A percentile compares a stretch with the other conserved stretches of the same genome.
Conservation (phyloP, 2,113 vertebrate species). For the Clarias batrachus region DNA sequence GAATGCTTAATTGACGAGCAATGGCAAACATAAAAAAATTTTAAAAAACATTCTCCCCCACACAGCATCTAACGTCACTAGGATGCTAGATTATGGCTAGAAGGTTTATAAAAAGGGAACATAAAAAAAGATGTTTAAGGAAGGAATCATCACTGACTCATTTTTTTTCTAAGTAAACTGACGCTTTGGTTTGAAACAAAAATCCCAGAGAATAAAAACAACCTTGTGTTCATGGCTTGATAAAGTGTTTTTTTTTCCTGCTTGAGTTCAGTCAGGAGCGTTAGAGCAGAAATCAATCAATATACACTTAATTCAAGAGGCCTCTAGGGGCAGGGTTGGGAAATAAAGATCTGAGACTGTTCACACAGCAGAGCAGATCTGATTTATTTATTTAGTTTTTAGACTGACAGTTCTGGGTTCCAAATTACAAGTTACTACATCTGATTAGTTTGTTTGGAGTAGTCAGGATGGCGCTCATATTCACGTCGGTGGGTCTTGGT, state of each 20-base stretch:
- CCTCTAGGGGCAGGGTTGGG: constrained; percentile 8
- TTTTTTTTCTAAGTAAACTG: not conserved
- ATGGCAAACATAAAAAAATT: constrained; percentile 10
- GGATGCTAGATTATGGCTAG: not conserved
- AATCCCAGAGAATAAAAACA: constrained; percentile 11
- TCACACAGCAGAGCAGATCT: not conserved
- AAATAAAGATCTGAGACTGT: constrained; percentile 1
- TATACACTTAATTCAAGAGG: constrained; percentile 24
- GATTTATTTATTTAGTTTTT: constrained; percentile 6
- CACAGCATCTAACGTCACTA: not conserved
- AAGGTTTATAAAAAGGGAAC: not conserved
- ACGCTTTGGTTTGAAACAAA: constrained; percentile 4
- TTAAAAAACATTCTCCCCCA: not conserved
- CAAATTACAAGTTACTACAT: not conserved
- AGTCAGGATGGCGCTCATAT: not conserved
- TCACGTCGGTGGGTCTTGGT: too few species aligned
- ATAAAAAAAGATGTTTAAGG: not conserved
- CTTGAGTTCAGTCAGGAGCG: not conserved
- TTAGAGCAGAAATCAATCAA: constrained; percentile 13
- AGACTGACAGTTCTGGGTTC: not conserved
- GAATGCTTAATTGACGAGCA: constrained; percentile 4
- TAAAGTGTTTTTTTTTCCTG: not conserved
- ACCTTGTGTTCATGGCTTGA: constrained; percentile 1
- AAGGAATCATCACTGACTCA: constrained; percentile 16
- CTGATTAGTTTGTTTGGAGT: not conserved